These are phyloP conservation scores for Cheilosia vulpina DNA, from an alignment of 2,888 invertebrate genomes.

Conservation along the genomic window DNA sequence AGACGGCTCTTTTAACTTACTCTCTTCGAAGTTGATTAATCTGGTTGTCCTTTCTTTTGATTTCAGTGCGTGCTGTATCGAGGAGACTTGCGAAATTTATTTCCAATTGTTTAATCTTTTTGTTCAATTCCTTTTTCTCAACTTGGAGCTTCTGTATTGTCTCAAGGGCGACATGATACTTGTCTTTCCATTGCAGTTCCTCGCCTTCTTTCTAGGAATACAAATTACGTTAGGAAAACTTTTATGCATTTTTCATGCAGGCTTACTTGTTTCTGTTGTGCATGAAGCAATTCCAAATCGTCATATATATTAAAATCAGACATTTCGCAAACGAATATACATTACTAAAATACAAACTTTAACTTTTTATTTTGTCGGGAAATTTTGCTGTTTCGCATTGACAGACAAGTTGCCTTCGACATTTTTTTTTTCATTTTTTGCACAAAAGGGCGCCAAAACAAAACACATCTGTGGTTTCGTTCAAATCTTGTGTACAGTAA, in stretches of 20 bases:
- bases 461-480: neutral
- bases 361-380: neutral
- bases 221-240: neutral
- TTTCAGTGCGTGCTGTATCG: slow-evolving; percentile 80
- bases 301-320: slow-evolving; percentile 80
- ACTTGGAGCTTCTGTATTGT: slow-evolving; percentile 77
- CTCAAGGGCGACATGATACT: slow-evolving; percentile 76
- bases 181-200: slow-evolving; percentile 77
- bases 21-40: slow-evolving; percentile 80
- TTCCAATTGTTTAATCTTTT: slow-evolving; percentile 79
- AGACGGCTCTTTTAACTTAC: slow-evolving; percentile 76
- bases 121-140: slow-evolving; percentile 78
- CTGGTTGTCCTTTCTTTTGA: slow-evolving; percentile 80
- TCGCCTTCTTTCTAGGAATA: slow-evolving; percentile 79
- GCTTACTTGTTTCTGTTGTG: slow-evolving; percentile 79
- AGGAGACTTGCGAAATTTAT: slow-evolving; percentile 80
- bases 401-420: neutral
- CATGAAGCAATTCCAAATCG: slow-evolving; percentile 81
- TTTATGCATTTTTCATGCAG: neutral
- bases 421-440: neutral
- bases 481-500: neutral
- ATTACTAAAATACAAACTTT: neutral
- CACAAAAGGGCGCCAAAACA: slow-evolving; percentile 16
- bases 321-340: slow-evolving; percentile 67
- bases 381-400: neutral